Percentiles rank a stretch among this genome's conserved stretches.
phyloP scores from a whole-genome alignment of 2,797 vertebrate species.

The Triplophysa bombifrons region DNA sequence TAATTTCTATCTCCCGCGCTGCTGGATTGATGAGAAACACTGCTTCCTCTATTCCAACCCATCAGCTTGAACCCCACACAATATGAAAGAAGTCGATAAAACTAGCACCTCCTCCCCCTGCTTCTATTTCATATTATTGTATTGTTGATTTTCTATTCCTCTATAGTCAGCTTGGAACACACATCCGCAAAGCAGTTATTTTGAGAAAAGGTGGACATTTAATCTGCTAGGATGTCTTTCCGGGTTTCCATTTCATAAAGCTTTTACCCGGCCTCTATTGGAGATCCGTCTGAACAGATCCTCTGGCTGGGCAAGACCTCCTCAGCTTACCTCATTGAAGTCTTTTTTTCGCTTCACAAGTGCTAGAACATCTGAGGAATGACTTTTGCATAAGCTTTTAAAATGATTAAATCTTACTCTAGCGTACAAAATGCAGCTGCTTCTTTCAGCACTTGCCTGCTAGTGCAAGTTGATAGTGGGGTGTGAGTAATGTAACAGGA shows the following conservation, averaged over 20 bases:
- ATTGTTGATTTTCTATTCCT: conserved; percentile 20
- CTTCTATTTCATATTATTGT: conserved; percentile 20
- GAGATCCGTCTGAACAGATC: conserved; percentile 56
- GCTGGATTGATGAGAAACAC: conserved; percentile 5
- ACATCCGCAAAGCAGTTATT: conserved; percentile 46
- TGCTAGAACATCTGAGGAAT: conserved; percentile 4
- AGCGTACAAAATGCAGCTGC: background rate
- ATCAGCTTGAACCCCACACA: background rate
- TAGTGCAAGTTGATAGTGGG: background rate
- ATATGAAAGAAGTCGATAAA: conserved; percentile 25
- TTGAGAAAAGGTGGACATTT: conserved; percentile 63
- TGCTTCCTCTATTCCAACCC: conserved; percentile 17
- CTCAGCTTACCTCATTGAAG: conserved; percentile 53
- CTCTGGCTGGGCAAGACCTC: conserved; percentile 58
- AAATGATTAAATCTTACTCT: conserved; percentile 6
- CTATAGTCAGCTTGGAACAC: background rate
- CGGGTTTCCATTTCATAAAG: conserved; percentile 36
- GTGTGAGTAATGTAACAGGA: conserved; percentile 38
- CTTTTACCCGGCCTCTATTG: conserved; percentile 36
- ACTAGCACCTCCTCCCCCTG: background rate
- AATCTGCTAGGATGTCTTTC: conserved; percentile 52
- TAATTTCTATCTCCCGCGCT: conserved; percentile 31
- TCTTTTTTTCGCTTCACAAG: conserved; percentile 2
- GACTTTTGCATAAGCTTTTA: background rate
- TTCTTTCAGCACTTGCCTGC: background rate